Evolutionary conservation across 2,113 vertebrate genomes (phyloP).

Genomic region (Sylvia atricapilla): DNA sequence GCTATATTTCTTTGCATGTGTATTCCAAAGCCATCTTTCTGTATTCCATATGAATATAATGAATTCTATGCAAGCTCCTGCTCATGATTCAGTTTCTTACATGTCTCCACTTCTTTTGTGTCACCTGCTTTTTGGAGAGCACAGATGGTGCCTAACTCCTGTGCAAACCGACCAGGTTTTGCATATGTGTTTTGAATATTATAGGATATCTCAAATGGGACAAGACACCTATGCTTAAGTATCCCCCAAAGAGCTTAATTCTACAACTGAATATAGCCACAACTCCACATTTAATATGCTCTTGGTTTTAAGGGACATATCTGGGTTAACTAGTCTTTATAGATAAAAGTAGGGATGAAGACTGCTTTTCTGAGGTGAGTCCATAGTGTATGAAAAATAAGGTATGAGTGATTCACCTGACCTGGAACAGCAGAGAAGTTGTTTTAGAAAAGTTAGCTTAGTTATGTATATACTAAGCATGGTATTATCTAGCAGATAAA

Average conservation of each 20-base stretch:
- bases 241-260: background rate
- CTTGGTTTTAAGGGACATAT: background rate
- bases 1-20: background rate
- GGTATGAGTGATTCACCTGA: background rate
- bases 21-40: background rate
- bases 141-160: background rate
- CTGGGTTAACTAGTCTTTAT: background rate
- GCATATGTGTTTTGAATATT: background rate
- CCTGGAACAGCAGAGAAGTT: background rate
- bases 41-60: background rate
- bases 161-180: background rate
- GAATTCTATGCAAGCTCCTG: background rate
- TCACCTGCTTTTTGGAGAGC: background rate
- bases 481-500: background rate
- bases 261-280: background rate
- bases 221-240: background rate
- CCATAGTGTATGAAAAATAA: background rate
- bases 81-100: background rate
- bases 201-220: background rate
- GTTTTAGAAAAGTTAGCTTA: background rate
- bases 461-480: background rate
- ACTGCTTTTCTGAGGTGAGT: background rate
- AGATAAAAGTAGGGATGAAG: background rate
- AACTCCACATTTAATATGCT: background rate
- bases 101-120: background rate